These are phyloP conservation scores for Mycalesis mineus DNA, from an alignment of 2,888 invertebrate species.

Conservation along the genomic window DNA sequence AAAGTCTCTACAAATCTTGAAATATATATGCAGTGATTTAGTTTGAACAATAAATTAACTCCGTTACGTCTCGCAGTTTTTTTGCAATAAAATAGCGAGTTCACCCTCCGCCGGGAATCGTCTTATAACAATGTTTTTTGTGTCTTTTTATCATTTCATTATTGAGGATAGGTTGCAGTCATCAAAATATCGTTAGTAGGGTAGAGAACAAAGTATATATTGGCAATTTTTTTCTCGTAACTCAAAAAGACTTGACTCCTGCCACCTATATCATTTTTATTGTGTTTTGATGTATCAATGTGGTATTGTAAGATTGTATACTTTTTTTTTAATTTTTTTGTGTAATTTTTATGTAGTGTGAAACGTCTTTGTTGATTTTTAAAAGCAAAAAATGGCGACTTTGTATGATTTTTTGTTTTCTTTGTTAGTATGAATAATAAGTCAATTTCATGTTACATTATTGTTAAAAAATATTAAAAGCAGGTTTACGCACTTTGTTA, in stretches of 20 bases:
- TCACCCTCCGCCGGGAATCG: conserved; percentile 30
- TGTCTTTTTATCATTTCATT: conserved; percentile 64
- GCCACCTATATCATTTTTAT: conserved; percentile 45
- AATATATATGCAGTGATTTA: too few species aligned
- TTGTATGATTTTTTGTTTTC: background rate
- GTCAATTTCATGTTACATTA: conserved; percentile 9
- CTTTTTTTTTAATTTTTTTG: conserved; percentile 9
- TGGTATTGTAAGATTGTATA: conserved; percentile 30
- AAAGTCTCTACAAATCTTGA: too few species aligned
- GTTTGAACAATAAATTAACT: background rate
- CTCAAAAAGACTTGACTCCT: conserved; percentile 53
- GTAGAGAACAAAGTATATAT: conserved; percentile 53
- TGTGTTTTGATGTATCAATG: conserved; percentile 47
- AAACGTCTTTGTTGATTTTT: conserved; percentile 16
- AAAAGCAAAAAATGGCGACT: background rate
- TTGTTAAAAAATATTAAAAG: background rate
- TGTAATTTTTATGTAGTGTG: conserved; percentile 26
- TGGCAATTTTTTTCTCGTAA: conserved; percentile 69
- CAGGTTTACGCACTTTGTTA: conserved; percentile 3
- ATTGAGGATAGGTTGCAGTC: conserved; percentile 53
- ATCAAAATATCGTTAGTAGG: conserved; percentile 73
- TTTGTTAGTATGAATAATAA: conserved; percentile 1
- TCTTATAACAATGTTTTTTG: conserved; percentile 42
- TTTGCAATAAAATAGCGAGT: conserved; percentile 6
- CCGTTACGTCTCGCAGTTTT: conserved; percentile 2